These are phyloP conservation scores for Leptinotarsa peninsularis DNA, from an alignment of 2,888 invertebrate genomes.

Conservation along the genomic window DNA sequence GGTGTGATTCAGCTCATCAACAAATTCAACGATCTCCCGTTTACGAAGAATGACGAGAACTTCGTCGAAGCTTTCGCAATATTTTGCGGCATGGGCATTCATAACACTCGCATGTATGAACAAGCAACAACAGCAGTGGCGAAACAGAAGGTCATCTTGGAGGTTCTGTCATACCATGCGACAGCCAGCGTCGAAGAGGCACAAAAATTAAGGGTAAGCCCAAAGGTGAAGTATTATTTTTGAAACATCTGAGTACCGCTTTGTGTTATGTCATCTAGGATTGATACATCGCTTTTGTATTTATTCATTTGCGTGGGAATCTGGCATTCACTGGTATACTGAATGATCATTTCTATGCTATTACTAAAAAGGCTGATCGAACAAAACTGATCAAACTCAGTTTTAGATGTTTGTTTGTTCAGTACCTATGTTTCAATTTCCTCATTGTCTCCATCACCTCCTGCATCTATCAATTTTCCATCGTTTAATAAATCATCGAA, in stretches of 20 bases:
- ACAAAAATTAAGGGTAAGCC: conserved; percentile 81
- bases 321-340: too few species aligned
- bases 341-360: too few species aligned
- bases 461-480: too few species aligned
- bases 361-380: too few species aligned
- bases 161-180: conserved; percentile 95
- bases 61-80: conserved; percentile 97
- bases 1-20: conserved; percentile 94
- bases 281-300: not conserved
- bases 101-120: conserved; percentile 97
- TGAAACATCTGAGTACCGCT: not conserved
- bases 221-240: conserved; percentile 26
- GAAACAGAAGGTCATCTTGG: conserved; percentile 94
- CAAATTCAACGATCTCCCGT: conserved; percentile 90
- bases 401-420: too few species aligned
- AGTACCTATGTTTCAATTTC: too few species aligned
- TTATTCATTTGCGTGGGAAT: not conserved
- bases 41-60: conserved; percentile 96
- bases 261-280: too few species aligned
- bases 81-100: conserved; percentile 97
- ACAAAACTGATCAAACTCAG: too few species aligned
- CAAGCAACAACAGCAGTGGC: conserved; percentile 96
- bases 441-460: too few species aligned
- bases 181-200: conserved; percentile 92
- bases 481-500: too few species aligned